Evolutionary conservation across 2,113 vertebrate genomes (phyloP), one percentile per base, ranked within the genome.

Genomic region (Piprites chloris): DNA sequence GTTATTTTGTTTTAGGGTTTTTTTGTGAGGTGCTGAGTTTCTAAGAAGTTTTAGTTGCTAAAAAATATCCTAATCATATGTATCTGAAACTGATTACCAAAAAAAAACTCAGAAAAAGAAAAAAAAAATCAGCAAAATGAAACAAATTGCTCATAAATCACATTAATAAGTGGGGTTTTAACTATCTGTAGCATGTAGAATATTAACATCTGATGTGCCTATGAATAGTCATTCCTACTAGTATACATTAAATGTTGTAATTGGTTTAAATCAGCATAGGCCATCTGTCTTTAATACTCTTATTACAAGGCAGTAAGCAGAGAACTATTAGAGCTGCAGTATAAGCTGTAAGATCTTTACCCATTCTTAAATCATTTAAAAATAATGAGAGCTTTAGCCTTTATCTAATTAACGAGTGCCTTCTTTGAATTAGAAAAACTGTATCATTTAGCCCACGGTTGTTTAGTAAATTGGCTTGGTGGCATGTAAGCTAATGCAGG

Each of bases 361-460:
- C 97, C 97, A 39, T 98, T 98, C 98, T 98, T 98, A 98, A 98
- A 99, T 99, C 98, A 99, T 99, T 99, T 99, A 98, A 99, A 98
- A 99, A 99, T 99, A 99, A 99, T 99, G 99, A 98, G 98, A 99
- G 98, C 98, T 98, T 99, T 98, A 98, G 98, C 98, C 98, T 98
- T 99, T 98, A 99, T 99, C 98, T 98, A 99, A 99, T 99, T 99
- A 99, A 99, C 98, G 96, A 97, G 98, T 98, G 98, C 98, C 98
- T 97, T 98, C 98, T 98, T 98, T 97, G 98, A 99, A 99, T 99
- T 99, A 98, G 98, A 98, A 98, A 98, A 98, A 97, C 97, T 97
- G 97, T 98, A 98, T 98, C 98, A 98, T 98, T 98, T 98, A 98
- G 98, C 98, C 98, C 98, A 98, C 97, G 98, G 98, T 98, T 98